Evolutionary conservation across 1,140 invertebrate species (phyloP).

Genomic region (Cydia strobilella): DNA sequence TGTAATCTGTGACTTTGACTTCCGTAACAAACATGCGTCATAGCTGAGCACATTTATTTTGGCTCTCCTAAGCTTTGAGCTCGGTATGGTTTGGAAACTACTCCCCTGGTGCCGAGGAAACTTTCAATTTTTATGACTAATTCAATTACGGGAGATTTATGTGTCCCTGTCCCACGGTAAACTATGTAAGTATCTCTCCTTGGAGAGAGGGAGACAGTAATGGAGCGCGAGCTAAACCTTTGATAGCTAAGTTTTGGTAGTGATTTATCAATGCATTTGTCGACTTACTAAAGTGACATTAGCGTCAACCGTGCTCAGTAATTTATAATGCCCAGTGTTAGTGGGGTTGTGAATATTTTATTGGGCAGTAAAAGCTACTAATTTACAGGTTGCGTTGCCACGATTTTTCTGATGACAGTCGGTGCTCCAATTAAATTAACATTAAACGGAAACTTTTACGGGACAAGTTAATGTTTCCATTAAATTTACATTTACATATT

Average conservation of each 20-base stretch:
- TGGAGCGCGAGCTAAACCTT: conserved; percentile 52
- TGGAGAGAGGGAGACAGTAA: conserved; percentile 49
- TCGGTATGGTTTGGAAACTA: conserved; percentile 40
- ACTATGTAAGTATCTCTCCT: conserved; percentile 40
- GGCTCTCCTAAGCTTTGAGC: not conserved
- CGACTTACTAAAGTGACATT: conserved; percentile 49
- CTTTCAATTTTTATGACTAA: conserved; percentile 80
- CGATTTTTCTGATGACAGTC: conserved; percentile 16
- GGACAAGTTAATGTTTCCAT: not conserved
- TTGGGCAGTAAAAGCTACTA: conserved; percentile 22
- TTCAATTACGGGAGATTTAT: conserved; percentile 76
- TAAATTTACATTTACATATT: conserved; percentile 6
- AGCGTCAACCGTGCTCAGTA: conserved; percentile 36
- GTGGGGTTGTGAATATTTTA: conserved; percentile 32
- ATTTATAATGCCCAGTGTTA: conserved; percentile 33
- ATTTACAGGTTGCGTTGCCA: conserved; percentile 14
- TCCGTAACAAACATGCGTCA: not conserved
- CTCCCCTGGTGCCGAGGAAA: conserved; percentile 64
- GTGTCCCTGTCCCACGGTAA: conserved; percentile 57
- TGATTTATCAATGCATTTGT: conserved; percentile 62
- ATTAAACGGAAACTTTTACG: conserved; percentile 9
- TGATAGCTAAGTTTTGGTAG: conserved; percentile 57
- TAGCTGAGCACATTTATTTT: not conserved
- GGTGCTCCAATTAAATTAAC: conserved; percentile 1
- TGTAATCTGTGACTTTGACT: not conserved